Evolutionary conservation across 2,797 vertebrate genomes (phyloP).

Genomic region (Cyprinodon diabolis): DNA sequence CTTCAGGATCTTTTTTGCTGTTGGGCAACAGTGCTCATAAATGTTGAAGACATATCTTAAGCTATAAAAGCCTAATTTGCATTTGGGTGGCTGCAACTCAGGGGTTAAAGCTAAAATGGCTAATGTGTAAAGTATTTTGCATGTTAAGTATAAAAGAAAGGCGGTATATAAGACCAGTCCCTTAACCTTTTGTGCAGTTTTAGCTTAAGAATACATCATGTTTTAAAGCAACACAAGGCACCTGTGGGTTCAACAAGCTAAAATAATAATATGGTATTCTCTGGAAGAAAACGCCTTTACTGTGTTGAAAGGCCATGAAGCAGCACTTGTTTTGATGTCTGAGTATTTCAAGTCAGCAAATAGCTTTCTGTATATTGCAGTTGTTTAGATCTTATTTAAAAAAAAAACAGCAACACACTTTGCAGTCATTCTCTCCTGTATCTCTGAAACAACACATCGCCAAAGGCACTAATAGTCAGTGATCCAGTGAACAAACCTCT

Average conservation of each 20-base stretch:
- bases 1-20: too few species aligned
- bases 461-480: neutral
- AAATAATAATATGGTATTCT: neutral
- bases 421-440: neutral
- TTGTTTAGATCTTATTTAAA: neutral
- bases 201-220: neutral
- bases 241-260: neutral
- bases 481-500: constrained; percentile 8
- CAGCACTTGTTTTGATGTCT: neutral
- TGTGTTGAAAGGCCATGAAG: neutral
- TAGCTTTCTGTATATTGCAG: neutral
- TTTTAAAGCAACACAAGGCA: neutral
- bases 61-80: too few species aligned
- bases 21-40: too few species aligned
- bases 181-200: neutral
- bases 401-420: neutral
- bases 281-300: neutral
- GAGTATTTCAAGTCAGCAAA: neutral
- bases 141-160: too few species aligned
- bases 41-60: too few species aligned
- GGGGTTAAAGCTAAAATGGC: too few species aligned
- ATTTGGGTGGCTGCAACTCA: too few species aligned
- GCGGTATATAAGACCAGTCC: too few species aligned
- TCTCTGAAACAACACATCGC: constrained; percentile 6
- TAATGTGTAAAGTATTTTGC: too few species aligned